A percentile compares a stretch with the other conserved stretches of the same genome.
These are phyloP conservation scores for Alethe diademata DNA, from an alignment of 2,113 vertebrate species.

Conservation along the genomic window DNA sequence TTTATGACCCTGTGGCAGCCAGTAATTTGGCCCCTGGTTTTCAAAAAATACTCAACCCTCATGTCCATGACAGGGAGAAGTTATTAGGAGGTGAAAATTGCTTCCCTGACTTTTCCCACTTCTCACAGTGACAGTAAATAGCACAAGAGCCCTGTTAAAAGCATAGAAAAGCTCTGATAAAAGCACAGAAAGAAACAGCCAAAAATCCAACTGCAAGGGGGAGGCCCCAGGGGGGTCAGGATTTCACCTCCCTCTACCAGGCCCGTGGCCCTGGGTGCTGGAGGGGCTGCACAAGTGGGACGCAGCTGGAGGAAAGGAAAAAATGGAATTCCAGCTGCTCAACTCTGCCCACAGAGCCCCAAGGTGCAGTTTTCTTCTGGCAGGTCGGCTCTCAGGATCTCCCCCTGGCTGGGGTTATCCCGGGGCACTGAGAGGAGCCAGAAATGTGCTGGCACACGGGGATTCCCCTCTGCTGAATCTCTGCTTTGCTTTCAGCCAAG, in stretches of 20 bases:
- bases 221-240: not conserved
- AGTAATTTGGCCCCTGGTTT: not conserved
- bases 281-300: not conserved
- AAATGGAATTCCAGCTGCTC: not conserved
- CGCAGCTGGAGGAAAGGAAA: not conserved
- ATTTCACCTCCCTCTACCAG: not conserved
- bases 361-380: not conserved
- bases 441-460: not conserved
- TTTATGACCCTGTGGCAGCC: not conserved
- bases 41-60: not conserved
- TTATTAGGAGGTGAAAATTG: conserved; percentile 14
- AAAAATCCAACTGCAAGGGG: not conserved
- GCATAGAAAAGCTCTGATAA: not conserved
- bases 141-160: not conserved
- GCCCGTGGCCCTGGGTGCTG: not conserved
- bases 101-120: not conserved
- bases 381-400: not conserved
- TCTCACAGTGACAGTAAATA: not conserved
- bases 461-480: not conserved
- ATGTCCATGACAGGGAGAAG: not conserved
- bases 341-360: not conserved
- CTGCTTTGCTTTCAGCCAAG: too few relatives aligned
- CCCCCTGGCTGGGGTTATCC: not conserved
- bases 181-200: not conserved
- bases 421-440: not conserved